A percentile compares a stretch with the other conserved stretches of the same genome.
phyloP scores from a whole-genome alignment of 2,113 vertebrate species.

The Azemiops feae region DNA sequence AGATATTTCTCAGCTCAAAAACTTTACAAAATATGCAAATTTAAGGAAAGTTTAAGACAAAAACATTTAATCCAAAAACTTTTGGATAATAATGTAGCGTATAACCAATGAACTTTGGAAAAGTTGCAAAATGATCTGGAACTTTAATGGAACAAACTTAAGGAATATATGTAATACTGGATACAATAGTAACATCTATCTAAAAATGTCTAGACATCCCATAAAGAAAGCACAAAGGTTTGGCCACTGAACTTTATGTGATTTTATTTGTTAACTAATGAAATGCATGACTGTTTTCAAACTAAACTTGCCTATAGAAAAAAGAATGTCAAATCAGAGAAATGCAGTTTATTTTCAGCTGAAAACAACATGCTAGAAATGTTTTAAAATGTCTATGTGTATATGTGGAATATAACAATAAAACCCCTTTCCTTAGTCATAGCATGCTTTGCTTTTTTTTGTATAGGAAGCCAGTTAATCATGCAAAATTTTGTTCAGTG shows the following conservation, averaged over 20 bases:
- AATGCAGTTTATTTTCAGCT: constrained; percentile 46
- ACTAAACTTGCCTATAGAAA: constrained; percentile 39
- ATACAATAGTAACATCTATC: background rate
- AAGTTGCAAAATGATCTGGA: background rate
- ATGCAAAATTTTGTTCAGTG: constrained; percentile 80
- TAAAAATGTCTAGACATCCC: background rate
- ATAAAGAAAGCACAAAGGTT: constrained; percentile 29
- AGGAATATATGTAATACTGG: background rate
- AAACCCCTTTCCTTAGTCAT: constrained; percentile 74
- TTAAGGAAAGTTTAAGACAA: background rate
- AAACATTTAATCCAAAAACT: background rate
- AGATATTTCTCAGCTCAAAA: background rate
- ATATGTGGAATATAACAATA: constrained; percentile 75
- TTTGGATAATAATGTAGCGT: background rate
- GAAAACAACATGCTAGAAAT: constrained; percentile 63
- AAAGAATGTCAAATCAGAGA: constrained; percentile 43
- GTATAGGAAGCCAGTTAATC: constrained; percentile 74
- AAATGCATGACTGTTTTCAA: constrained; percentile 32
- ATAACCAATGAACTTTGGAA: background rate
- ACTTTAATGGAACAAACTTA: background rate
- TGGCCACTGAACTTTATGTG: constrained; percentile 13
- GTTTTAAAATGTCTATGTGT: constrained; percentile 78
- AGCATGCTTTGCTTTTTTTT: constrained; percentile 76
- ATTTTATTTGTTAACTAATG: constrained; percentile 34
- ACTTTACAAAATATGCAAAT: background rate